phyloP scores from a whole-genome alignment of 2,113 vertebrate genomes.

The Dendropsophus ebraccatus region DNA sequence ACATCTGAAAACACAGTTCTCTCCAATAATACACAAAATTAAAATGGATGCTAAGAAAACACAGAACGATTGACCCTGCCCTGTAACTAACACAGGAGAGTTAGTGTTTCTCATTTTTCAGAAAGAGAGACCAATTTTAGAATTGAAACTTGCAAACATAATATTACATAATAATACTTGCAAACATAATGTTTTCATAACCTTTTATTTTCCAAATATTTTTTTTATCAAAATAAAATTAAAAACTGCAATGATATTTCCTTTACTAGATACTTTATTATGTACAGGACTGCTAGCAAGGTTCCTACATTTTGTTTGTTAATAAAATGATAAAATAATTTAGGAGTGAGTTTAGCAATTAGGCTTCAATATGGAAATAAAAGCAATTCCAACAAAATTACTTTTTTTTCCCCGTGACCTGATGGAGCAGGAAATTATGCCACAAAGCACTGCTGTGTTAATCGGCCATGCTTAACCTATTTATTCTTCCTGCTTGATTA shows the following conservation, averaged over 20 bases:
- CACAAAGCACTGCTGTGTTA: slow-evolving; percentile 31
- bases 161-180: too few relatives aligned
- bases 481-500: slow-evolving; percentile 43
- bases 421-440: slow-evolving; percentile 33
- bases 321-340: slow-evolving; percentile 7
- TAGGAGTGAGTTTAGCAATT: slow-evolving; percentile 1
- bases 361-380: slow-evolving; percentile 7
- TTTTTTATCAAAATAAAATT: not conserved
- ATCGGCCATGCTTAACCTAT: slow-evolving; percentile 25
- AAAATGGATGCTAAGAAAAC: not conserved
- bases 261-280: not conserved
- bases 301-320: not conserved
- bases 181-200: not conserved
- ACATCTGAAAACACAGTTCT: not conserved
- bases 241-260: not conserved
- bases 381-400: slow-evolving; percentile 30
- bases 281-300: not conserved
- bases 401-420: slow-evolving; percentile 25
- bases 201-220: not conserved
- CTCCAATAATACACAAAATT: not conserved
- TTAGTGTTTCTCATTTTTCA: not conserved
- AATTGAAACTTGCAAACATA: too few relatives aligned
- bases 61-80: not conserved
- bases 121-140: not conserved
- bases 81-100: not conserved